phyloP scores from a whole-genome alignment of 1,140 invertebrate genomes.

The Phocides pigmalion region DNA sequence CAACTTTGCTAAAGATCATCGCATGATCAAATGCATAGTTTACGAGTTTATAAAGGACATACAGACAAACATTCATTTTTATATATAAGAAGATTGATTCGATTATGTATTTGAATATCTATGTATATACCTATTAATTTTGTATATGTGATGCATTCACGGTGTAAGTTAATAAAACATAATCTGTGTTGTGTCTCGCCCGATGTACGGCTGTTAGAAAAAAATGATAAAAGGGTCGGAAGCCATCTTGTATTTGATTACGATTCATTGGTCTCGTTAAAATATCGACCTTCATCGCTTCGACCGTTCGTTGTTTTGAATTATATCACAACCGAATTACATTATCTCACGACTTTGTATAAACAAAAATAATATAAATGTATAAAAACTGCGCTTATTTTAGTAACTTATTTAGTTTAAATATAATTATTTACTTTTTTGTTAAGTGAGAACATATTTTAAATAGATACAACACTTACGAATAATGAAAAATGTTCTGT shows the following conservation, averaged over 20 bases:
- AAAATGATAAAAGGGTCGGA: constrained; percentile 1
- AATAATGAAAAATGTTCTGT: no score
- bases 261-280: neutral
- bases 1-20: no score
- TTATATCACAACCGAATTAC: neutral
- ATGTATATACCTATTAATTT: no score
- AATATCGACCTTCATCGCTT: neutral
- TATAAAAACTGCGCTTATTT: neutral
- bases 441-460: no score
- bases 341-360: neutral
- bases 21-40: no score
- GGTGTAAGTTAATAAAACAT: neutral
- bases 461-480: no score
- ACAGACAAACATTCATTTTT: no score
- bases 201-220: neutral
- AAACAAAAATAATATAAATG: no score
- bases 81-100: no score
- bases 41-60: no score
- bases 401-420: neutral
- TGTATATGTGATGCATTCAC: no score
- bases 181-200: neutral
- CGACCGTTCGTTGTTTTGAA: neutral
- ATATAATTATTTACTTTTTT: neutral
- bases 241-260: constrained; percentile 3
- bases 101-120: no score